phyloP scores from a whole-genome alignment of 2,888 invertebrate genomes.

The Horisme vitalbata region DNA sequence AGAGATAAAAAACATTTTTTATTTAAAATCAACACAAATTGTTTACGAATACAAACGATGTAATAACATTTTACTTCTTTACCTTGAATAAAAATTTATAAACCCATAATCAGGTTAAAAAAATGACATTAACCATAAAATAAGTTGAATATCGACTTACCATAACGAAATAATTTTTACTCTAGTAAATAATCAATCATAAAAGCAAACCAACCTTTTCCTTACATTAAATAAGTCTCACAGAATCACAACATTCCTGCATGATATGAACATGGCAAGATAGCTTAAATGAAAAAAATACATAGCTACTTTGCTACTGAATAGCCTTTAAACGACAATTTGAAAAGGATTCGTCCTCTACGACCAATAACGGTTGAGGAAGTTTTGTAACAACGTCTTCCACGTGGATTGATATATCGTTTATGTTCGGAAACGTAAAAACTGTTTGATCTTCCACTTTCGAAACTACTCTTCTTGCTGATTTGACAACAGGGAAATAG shows the following conservation, averaged over 20 bases:
- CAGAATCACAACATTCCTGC: slow-evolving; percentile 4
- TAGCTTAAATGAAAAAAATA: slow-evolving; percentile 1
- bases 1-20: no score
- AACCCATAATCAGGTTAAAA: no score
- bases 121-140: no score
- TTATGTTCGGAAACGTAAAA: neutral
- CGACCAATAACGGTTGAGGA: neutral
- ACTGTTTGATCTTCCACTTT: neutral
- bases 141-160: neutral
- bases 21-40: no score
- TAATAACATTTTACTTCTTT: no score
- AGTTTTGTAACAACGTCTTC: neutral
- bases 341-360: slow-evolving; percentile 1
- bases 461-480: neutral
- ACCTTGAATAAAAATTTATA: no score
- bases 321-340: neutral
- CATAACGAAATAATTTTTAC: slow-evolving; percentile 1
- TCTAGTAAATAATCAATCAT: neutral
- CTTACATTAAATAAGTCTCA: slow-evolving; percentile 4
- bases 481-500: slow-evolving; percentile 2
- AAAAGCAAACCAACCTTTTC: slow-evolving; percentile 2
- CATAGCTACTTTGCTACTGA: slow-evolving; percentile 1
- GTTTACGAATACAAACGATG: no score
- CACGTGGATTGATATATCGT: neutral
- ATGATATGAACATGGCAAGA: slow-evolving; percentile 2